These are phyloP conservation scores for Aphelinus atriplicis DNA, from an alignment of 1,140 invertebrate genomes.

Conservation along the genomic window DNA sequence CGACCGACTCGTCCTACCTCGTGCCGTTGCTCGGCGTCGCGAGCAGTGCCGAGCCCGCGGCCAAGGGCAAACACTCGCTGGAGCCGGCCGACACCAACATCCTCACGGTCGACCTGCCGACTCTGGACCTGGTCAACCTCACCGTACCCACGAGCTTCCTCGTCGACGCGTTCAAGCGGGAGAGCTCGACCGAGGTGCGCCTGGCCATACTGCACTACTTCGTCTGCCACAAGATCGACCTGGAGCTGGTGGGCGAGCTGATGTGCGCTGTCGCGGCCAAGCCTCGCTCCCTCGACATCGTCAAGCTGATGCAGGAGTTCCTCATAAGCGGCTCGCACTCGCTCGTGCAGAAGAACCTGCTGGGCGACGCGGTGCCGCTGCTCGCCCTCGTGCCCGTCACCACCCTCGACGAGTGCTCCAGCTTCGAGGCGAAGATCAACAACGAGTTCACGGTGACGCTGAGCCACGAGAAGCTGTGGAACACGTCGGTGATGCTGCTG, in stretches of 20 bases:
- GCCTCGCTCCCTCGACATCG: conserved; percentile 65
- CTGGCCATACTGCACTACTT: conserved; percentile 83
- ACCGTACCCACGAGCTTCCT: conserved; percentile 72
- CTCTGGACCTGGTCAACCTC: conserved; percentile 76
- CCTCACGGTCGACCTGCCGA: conserved; percentile 73
- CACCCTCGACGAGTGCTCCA: conserved; percentile 65
- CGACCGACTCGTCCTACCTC: conserved; percentile 70
- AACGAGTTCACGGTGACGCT: conserved; percentile 65
- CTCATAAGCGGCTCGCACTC: conserved; percentile 77
- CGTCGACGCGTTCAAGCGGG: conserved; percentile 74
- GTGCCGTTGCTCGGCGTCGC: conserved; percentile 66
- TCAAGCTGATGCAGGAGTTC: conserved; percentile 80
- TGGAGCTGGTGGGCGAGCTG: conserved; percentile 75
- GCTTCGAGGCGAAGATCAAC: conserved; percentile 67
- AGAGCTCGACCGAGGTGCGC: conserved; percentile 74
- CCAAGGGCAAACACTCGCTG: conserved; percentile 1
- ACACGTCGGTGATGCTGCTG: conserved; percentile 82
- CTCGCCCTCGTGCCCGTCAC: conserved; percentile 78
- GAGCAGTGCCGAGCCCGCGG: not conserved
- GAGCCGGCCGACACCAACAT: conserved; percentile 40
- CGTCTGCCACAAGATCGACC: conserved; percentile 76
- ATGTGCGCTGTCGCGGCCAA: conserved; percentile 66
- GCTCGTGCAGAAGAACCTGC: conserved; percentile 76
- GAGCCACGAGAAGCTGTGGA: conserved; percentile 78
- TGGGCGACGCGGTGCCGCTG: conserved; percentile 74